A percentile compares a stretch with the other conserved stretches of the same genome.
These are phyloP conservation scores for Zeuzera pyrina DNA, from an alignment of 2,888 invertebrate species.

Conservation along the genomic window DNA sequence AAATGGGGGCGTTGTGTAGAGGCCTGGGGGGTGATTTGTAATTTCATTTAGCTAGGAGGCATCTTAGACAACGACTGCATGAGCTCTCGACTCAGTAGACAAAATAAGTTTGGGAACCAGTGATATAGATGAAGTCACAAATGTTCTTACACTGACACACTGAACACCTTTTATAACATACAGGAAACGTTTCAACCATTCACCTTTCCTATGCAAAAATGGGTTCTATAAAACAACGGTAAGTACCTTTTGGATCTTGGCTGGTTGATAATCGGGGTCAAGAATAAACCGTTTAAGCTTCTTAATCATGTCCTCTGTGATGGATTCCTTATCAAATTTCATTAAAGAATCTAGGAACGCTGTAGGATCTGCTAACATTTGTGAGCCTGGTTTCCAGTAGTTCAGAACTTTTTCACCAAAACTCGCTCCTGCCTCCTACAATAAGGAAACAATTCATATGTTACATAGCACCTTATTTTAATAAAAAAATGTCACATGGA, in stretches of 20 bases:
- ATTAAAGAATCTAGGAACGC: constrained; percentile 87
- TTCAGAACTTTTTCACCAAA: constrained; percentile 89
- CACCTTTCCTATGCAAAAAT: too few relatives aligned
- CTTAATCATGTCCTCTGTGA: constrained; percentile 85
- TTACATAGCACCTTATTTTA: constrained; percentile 80
- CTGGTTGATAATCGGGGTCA: constrained; percentile 86
- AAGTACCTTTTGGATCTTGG: constrained; percentile 81
- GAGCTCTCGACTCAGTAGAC: too few relatives aligned
- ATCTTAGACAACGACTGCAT: too few relatives aligned
- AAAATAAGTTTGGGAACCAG: too few relatives aligned
- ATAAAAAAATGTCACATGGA: constrained; percentile 88
- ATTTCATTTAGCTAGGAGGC: too few relatives aligned
- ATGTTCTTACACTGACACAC: too few relatives aligned
- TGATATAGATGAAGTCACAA: too few relatives aligned
- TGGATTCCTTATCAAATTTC: constrained; percentile 89
- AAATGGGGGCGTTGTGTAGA: too few relatives aligned
- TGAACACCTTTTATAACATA: too few relatives aligned
- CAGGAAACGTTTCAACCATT: too few relatives aligned
- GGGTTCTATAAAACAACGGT: too few relatives aligned
- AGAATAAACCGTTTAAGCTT: constrained; percentile 84
- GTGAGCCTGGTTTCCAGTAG: constrained; percentile 91
- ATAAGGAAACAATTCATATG: background rate
- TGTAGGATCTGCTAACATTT: constrained; percentile 85
- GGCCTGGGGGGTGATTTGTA: too few relatives aligned
- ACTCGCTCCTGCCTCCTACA: constrained; percentile 72